phyloP scores from a whole-genome alignment of 2,113 vertebrate species.

The Bujurquina vittata region DNA sequence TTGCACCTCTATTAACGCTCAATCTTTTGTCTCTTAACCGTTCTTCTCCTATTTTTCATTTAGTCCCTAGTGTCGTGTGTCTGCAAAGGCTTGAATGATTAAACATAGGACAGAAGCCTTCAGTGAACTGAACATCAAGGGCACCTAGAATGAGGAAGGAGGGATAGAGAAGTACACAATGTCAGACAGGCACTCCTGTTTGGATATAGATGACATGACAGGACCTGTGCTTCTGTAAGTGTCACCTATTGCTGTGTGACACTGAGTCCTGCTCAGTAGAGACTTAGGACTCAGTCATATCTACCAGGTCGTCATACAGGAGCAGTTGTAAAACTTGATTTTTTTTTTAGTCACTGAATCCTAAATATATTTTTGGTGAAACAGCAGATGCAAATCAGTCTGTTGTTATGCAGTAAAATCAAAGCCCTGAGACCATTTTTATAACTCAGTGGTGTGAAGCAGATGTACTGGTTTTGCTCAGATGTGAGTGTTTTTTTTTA shows the following conservation, averaged over 20 bases:
- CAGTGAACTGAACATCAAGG: constrained; percentile 52
- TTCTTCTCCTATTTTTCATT: constrained; percentile 3
- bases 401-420: constrained; percentile 3
- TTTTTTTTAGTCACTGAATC: not conserved
- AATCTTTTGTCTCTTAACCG: constrained; percentile 11
- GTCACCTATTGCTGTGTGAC: constrained; percentile 54
- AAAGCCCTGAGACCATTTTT: not conserved
- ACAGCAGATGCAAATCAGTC: not conserved
- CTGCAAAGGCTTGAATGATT: constrained; percentile 52
- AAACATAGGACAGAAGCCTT: constrained; percentile 48
- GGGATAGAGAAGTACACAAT: constrained; percentile 35
- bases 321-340: not conserved
- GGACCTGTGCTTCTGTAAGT: constrained; percentile 59
- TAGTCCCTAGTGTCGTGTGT: constrained; percentile 30
- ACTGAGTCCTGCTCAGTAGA: constrained; percentile 49
- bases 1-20: constrained; percentile 14
- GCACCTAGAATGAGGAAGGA: constrained; percentile 11
- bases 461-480: not conserved
- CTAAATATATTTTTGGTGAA: not conserved
- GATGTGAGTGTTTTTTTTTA: not conserved
- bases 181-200: constrained; percentile 50
- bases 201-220: constrained; percentile 66
- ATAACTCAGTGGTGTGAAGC: not conserved
- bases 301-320: not conserved
- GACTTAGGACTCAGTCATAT: constrained; percentile 20